Base-by-base conservation (phyloP, 2,888 invertebrate species). In the Leptinotarsa tumamoca region DNA sequence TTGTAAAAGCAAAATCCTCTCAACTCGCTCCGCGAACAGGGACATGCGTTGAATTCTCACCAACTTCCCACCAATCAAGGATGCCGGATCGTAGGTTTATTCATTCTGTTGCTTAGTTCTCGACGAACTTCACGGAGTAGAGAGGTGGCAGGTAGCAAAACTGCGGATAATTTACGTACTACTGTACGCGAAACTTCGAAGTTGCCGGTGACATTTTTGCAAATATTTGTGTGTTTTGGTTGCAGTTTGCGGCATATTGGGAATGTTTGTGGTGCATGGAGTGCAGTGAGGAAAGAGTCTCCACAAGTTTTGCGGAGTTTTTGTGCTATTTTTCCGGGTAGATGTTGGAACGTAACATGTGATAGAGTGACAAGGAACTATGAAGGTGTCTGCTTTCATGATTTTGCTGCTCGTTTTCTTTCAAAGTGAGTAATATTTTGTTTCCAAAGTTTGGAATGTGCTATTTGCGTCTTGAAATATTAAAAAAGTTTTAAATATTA, bases 371-470 rank as follows among this genome's bases (percentile, higher is more conserved):
- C 54, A 61, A 50, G 51, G 52, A 76, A 78, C 71, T 71, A 84
- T 84, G 84, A 83, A 80, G 83, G 79, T 80, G 77, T 78, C 82
- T 66, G 81, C 81, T 79, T 83, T 82, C 73, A 79, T 82, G 72
- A 79, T 84, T 74, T 80, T 84, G 75, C 76, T 83, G 75, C 76
- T 83, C 71, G 78, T 84, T 71, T 81, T 84, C 75, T 82, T 84
- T 78, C 83, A 85, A 84, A 85, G 85, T 84, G 79, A 84, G 84
- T 83, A 33, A 13, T 61, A 49, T 63, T 67, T 51, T 33, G 13
- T 63, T 43, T 43, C 5, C 14, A 51, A 51, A 51, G 33, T 33
- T 43, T 43, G 13, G 2, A 43, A 43, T 43, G 10, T 2, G 43
- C 43, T 43, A 43, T 10, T 33, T 10, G 10, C 10, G 43, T 43